phyloP scores from a whole-genome alignment of 2,113 vertebrate genomes.

The Camelus dromedarius region DNA sequence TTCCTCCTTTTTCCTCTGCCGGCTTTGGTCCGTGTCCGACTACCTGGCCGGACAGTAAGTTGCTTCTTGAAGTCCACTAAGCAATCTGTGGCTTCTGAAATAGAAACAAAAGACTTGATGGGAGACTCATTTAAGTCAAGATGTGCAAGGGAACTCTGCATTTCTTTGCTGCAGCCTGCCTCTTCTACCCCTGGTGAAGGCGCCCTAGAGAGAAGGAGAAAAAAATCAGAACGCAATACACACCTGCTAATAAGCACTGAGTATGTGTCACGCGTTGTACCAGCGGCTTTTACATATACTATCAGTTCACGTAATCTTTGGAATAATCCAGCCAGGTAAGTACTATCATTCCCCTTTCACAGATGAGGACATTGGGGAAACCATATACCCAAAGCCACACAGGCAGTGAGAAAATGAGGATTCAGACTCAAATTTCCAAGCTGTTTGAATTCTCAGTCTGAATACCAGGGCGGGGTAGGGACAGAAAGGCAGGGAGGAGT shows the following conservation, averaged over 20 bases:
- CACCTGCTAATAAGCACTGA: not conserved
- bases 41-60: conserved; percentile 63
- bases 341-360: conserved; percentile 10
- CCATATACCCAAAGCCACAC: not conserved
- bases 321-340: conserved; percentile 1
- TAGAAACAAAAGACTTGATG: conserved; percentile 88
- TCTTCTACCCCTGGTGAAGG: conserved; percentile 45
- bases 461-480: not conserved
- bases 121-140: conserved; percentile 85
- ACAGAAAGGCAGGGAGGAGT: not conserved
- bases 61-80: conserved; percentile 89
- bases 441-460: not conserved
- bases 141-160: conserved; percentile 61
- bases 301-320: not conserved
- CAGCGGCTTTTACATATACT: conserved; percentile 12
- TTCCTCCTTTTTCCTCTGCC: conserved; percentile 85
- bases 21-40: conserved; percentile 82
- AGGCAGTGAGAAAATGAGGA: not conserved
- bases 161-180: conserved; percentile 58
- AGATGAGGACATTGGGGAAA: conserved; percentile 10
- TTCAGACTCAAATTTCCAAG: conserved; percentile 55
- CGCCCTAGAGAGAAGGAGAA: conserved; percentile 58
- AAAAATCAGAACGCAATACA: conserved; percentile 44
- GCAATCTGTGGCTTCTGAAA: conserved; percentile 89
- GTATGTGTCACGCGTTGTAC: not conserved